Percentiles rank a stretch among this genome's conserved stretches.
phyloP scores from a whole-genome alignment of 2,888 invertebrate species.

The Sphaerophoria rueppellii region DNA sequence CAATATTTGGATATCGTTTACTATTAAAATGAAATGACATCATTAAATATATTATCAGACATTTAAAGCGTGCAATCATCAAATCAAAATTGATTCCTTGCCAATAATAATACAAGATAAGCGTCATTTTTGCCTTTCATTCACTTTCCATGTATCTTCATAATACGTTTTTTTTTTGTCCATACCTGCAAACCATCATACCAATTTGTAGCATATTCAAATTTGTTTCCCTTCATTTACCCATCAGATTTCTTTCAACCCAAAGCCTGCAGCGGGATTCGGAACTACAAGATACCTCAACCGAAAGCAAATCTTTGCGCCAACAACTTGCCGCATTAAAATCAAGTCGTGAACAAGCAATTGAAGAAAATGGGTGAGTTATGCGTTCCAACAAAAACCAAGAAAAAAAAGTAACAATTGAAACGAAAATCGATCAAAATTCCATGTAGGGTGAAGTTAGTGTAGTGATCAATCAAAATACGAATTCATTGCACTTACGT shows the following conservation, averaged over 20 bases:
- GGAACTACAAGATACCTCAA: constrained; percentile 79
- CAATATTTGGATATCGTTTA: no score
- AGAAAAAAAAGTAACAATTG: constrained; percentile 19
- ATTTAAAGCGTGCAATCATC: no score
- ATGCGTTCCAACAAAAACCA: constrained; percentile 2
- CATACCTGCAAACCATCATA: neutral
- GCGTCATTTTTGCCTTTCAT: neutral
- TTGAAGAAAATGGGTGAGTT: constrained; percentile 81
- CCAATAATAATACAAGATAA: no score
- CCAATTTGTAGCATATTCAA: constrained; percentile 6
- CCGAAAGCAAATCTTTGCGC: constrained; percentile 80
- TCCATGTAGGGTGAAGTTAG: neutral
- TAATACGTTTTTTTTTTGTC: neutral
- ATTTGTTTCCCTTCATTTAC: constrained; percentile 45
- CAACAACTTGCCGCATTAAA: constrained; percentile 80
- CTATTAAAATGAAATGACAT: no score
- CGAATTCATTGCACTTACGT: constrained; percentile 30
- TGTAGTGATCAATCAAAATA: constrained; percentile 21
- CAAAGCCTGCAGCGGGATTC: constrained; percentile 78
- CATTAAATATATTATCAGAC: no score
- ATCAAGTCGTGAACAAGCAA: constrained; percentile 80
- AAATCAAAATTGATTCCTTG: no score
- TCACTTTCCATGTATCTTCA: neutral
- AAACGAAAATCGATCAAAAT: constrained; percentile 55
- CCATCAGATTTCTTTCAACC: constrained; percentile 77